Percentiles rank a stretch among this genome's conserved stretches.
These are phyloP conservation scores for Lethenteron camtschaticum DNA, from an alignment of 2,113 vertebrate genomes.

Conservation along the genomic window DNA sequence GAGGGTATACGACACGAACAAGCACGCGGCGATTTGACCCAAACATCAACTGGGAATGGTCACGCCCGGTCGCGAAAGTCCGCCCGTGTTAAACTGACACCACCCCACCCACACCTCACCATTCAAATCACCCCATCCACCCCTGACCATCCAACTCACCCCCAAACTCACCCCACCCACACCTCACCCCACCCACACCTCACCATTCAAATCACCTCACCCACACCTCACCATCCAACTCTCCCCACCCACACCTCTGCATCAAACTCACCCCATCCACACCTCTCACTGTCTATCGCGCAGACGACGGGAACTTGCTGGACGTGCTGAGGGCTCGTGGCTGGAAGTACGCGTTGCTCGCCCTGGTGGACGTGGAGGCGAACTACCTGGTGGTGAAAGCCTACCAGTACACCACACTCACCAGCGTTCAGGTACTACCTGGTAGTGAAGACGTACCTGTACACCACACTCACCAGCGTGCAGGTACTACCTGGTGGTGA, in stretches of 20 bases:
- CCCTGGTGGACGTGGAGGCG: slow-evolving; percentile 75
- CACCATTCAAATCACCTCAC: too few relatives aligned
- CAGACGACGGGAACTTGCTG: slow-evolving; percentile 79
- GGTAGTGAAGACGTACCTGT: too few relatives aligned
- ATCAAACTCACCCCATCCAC: not conserved
- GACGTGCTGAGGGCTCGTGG: slow-evolving; percentile 76
- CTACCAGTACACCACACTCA: slow-evolving; percentile 79
- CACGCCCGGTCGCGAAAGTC: too few relatives aligned
- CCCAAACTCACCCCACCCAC: not conserved
- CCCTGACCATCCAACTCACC: not conserved
- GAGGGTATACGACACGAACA: too few relatives aligned
- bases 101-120: too few relatives aligned
- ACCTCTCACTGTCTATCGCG: slow-evolving; percentile 18
- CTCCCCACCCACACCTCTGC: not conserved
- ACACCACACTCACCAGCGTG: too few relatives aligned
- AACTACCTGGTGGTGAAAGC: slow-evolving; percentile 85
- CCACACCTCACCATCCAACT: not conserved
- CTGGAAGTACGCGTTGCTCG: slow-evolving; percentile 96
- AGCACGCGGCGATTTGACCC: too few relatives aligned
- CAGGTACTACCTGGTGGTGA: too few relatives aligned
- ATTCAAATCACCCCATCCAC: too few relatives aligned
- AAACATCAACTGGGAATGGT: too few relatives aligned
- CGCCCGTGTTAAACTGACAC: too few relatives aligned
- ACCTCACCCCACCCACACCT: not conserved
- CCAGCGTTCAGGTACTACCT: slow-evolving; percentile 57